Percentiles rank a stretch among this genome's conserved stretches.
Evolutionary conservation across 53 echinoderm and acorn worm genomes (phyloP).

Genomic region (Holothuria leucospilota): DNA sequence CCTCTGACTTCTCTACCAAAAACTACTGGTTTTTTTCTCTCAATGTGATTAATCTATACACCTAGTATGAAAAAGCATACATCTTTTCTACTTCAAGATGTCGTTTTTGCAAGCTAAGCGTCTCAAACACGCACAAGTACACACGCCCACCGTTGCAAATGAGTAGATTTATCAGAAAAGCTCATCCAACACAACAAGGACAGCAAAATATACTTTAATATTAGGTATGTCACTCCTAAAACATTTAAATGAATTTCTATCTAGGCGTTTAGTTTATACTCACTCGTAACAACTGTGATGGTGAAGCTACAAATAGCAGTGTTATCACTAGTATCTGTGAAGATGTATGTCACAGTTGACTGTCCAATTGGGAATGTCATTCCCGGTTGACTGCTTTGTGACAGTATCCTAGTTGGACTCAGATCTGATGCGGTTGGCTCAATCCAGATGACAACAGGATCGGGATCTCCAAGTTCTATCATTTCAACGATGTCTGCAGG

Average conservation of each 20-base stretch:
- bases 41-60: no score
- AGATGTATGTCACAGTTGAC: slow-evolving; percentile 47
- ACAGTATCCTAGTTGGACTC: slow-evolving; percentile 36
- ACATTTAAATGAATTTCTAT: neutral
- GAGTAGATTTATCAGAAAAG: no score
- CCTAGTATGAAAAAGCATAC: no score
- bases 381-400: slow-evolving; percentile 38
- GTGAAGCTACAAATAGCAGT: slow-evolving; percentile 54
- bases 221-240: no score
- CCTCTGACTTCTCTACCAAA: no score
- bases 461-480: slow-evolving; percentile 58
- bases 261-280: neutral
- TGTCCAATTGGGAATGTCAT: slow-evolving; percentile 34
- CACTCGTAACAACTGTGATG: slow-evolving; percentile 58
- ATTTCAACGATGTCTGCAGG: slow-evolving; percentile 56
- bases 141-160: no score
- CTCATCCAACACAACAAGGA: no score
- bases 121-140: no score
- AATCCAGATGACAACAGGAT: slow-evolving; percentile 46
- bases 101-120: no score
- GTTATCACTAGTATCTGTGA: slow-evolving; percentile 47
- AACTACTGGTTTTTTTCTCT: no score
- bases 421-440: slow-evolving; percentile 69
- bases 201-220: no score
- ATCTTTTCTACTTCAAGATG: no score